phyloP scores from a whole-genome alignment of 2,888 invertebrate species.

The Drosophila maculinotata region DNA sequence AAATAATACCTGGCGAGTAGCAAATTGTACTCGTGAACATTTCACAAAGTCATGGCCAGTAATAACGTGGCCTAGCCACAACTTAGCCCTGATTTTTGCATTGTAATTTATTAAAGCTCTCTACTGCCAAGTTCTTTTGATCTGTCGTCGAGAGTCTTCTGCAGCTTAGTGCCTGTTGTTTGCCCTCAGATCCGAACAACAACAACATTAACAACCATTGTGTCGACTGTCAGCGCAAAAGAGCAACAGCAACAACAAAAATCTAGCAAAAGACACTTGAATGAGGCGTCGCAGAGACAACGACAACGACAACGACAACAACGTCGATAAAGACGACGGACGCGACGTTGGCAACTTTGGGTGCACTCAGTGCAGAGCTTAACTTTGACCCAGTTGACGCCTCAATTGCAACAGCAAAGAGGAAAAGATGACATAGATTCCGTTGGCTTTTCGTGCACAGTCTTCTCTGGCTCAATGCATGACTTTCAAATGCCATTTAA shows the following conservation, averaged over 20 bases:
- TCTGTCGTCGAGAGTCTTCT: conserved; percentile 25
- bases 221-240: conserved; percentile 29
- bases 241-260: conserved; percentile 25
- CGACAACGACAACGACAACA: too few species aligned
- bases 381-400: conserved; percentile 80
- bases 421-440: conserved; percentile 62
- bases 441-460: conserved; percentile 38
- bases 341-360: conserved; percentile 19
- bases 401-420: conserved; percentile 62
- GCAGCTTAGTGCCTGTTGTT: conserved; percentile 37
- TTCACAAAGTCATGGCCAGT: conserved; percentile 66
- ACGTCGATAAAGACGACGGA: background rate
- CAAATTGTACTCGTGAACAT: conserved; percentile 1
- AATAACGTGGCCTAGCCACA: conserved; percentile 36
- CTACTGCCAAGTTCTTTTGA: conserved; percentile 27
- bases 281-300: conserved; percentile 14
- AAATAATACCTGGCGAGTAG: background rate
- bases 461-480: conserved; percentile 38
- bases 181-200: conserved; percentile 1
- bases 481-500: conserved; percentile 69
- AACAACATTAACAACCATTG: conserved; percentile 17
- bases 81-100: conserved; percentile 23
- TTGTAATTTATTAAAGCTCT: conserved; percentile 14
- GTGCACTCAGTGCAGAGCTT: conserved; percentile 47
- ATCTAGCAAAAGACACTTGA: conserved; percentile 47